These are phyloP conservation scores for Anastrepha ludens DNA, from an alignment of 1,140 invertebrate genomes.

Conservation along the genomic window DNA sequence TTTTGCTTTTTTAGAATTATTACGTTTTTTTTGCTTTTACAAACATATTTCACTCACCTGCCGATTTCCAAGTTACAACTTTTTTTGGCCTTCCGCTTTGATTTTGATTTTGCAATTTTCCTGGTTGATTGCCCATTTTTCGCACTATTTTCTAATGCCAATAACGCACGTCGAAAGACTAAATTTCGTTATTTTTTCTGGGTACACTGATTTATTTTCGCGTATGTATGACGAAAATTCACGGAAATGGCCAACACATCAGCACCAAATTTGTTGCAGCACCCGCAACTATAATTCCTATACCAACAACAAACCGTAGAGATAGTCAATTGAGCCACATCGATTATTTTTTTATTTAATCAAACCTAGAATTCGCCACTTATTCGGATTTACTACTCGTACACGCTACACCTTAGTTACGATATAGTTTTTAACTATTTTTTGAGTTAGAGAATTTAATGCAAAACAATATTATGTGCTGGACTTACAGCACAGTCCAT, in stretches of 20 bases:
- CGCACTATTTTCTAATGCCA: conserved; percentile 6
- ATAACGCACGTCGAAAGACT: neutral
- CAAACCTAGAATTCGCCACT: neutral
- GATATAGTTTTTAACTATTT: conserved; percentile 3
- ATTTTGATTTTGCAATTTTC: conserved; percentile 68
- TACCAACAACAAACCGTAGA: neutral
- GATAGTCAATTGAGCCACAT: conserved; percentile 20
- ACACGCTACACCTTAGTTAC: neutral
- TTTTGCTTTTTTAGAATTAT: neutral
- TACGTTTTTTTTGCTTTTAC: neutral
- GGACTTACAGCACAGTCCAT: conserved; percentile 45
- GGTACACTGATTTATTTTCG: conserved; percentile 40
- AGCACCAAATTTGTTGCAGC: neutral
- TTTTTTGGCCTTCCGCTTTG: conserved; percentile 77
- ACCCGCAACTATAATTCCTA: neutral
- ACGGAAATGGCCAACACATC: conserved; percentile 48
- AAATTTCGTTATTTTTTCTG: conserved; percentile 35
- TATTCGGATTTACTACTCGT: neutral
- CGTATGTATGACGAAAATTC: conserved; percentile 24
- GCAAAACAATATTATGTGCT: conserved; percentile 2
- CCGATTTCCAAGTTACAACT: conserved; percentile 82
- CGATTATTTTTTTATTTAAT: neutral
- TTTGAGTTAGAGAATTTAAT: neutral
- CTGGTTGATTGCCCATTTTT: conserved; percentile 73
- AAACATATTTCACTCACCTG: conserved; percentile 76